Percentiles rank a stretch among this genome's conserved stretches.
phyloP scores from a whole-genome alignment of 2,113 vertebrate species.

The Oxygymnocypris stewartii region DNA sequence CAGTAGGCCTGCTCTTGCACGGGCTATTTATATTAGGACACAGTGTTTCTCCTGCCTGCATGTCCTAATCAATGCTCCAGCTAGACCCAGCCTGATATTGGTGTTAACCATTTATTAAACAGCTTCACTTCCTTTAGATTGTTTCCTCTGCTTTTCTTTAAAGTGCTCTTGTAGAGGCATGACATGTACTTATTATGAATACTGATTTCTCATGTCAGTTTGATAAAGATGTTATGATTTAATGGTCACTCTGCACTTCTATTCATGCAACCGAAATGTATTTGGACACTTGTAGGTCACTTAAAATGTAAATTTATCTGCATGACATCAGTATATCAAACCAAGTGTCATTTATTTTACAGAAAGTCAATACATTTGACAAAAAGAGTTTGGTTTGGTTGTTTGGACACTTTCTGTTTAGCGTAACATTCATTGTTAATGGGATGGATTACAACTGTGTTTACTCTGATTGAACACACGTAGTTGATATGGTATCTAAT shows the following conservation, averaged over 20 bases:
- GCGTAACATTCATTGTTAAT: background rate
- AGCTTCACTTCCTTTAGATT: slow-evolving; percentile 3
- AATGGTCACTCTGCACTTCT: background rate
- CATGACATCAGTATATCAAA: background rate
- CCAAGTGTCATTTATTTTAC: background rate
- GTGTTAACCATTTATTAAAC: slow-evolving; percentile 28
- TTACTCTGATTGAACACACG: background rate
- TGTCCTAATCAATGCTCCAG: slow-evolving; percentile 58
- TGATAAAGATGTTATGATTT: background rate
- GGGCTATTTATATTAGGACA: slow-evolving; percentile 66
- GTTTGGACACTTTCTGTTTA: background rate
- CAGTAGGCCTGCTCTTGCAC: slow-evolving; percentile 67
- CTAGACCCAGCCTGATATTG: slow-evolving; percentile 21
- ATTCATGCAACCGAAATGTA: background rate
- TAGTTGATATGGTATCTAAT: background rate
- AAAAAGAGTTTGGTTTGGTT: background rate
- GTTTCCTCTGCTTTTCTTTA: background rate
- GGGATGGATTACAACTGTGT: background rate
- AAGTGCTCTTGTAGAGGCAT: background rate
- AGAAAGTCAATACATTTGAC: background rate
- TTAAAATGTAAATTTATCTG: background rate
- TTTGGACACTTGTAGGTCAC: background rate
- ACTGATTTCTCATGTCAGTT: background rate
- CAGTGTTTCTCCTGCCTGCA: slow-evolving; percentile 49
- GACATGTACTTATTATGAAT: slow-evolving; percentile 1